Evolutionary conservation across 2,113 vertebrate species (phyloP), one percentile per base, ranked within the genome.

Genomic region (Anguilla japonica): DNA sequence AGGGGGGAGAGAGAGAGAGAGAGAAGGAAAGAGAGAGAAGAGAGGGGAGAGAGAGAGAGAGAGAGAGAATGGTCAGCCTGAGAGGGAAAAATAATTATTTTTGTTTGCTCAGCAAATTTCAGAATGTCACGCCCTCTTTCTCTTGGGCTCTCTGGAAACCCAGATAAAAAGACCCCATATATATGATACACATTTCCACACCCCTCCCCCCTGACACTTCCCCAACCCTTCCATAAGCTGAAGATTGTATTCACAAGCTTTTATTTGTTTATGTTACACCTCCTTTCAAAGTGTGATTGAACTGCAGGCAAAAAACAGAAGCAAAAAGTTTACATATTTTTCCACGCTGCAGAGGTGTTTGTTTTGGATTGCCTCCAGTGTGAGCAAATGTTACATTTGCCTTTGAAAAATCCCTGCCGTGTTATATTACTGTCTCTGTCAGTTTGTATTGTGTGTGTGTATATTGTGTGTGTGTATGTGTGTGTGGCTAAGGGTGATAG

Each of bases 31-130:
- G 88, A 75, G 87, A 29, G 67, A 84, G n/a, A 80, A 80, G 41
- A 57, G 84, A 89, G 0, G 90, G 41, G 0, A 91, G 41, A 90
- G n/a, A 79, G 50, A 79, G 22, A 60, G 43, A 53, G 50, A 53
- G 13, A 9, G 8, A 53, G 13, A 39, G 50, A 60, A 34, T 34
- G n/a, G 41, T 22, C 40, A 83, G 39, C 9, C 0, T 56, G 46
- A 91, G 80, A 78, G 60, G 60, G 60, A 8, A 26, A 67, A 67
- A 67, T 22, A 67, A 67, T 67, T 3, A 22, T 67, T 67, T 67
- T 6, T 22, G 13, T 67, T 67, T 67, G 22, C 60, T 67, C 60
- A 20, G 5, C 18, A 67, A 67, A 67, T 67, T 67, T 67, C 22
- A 67, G 60, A 67, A 67, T 26, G 60, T 67, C 60, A 67, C 26